These are phyloP conservation scores for Margarornis squamiger DNA, from an alignment of 2,797 vertebrate species.

Conservation along the genomic window DNA sequence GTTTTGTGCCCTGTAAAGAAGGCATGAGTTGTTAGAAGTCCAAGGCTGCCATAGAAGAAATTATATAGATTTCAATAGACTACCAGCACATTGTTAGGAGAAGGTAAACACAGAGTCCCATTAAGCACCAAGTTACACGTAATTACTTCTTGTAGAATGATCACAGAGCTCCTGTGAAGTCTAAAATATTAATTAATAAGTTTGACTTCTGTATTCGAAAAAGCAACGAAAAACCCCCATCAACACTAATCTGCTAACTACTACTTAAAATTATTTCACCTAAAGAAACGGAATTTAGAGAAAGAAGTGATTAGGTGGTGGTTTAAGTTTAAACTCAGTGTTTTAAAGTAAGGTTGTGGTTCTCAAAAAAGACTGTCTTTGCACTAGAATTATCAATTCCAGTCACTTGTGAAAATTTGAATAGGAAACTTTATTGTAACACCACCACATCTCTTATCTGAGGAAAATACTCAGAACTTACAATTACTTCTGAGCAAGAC, in stretches of 20 bases:
- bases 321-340: not conserved
- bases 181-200: not conserved
- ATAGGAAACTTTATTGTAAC: not conserved
- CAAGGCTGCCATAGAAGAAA: not conserved
- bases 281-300: not conserved
- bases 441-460: not conserved
- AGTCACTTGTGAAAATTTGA: not conserved
- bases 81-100: not conserved
- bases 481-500: not conserved
- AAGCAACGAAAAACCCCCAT: not conserved
- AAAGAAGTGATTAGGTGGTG: not conserved
- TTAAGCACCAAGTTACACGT: not conserved
- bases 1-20: conserved; percentile 80
- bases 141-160: not conserved
- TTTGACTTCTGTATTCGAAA: not conserved
- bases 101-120: not conserved
- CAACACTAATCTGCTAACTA: not conserved
- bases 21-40: not conserved
- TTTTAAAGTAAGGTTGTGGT: not conserved
- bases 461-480: not conserved
- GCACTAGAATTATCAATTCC: not conserved
- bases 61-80: not conserved
- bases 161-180: not conserved
- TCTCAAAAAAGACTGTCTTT: not conserved
- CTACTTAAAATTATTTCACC: not conserved